Conservation (phyloP, 2,888 invertebrate species). For the Lacanobia wlatinum region DNA sequence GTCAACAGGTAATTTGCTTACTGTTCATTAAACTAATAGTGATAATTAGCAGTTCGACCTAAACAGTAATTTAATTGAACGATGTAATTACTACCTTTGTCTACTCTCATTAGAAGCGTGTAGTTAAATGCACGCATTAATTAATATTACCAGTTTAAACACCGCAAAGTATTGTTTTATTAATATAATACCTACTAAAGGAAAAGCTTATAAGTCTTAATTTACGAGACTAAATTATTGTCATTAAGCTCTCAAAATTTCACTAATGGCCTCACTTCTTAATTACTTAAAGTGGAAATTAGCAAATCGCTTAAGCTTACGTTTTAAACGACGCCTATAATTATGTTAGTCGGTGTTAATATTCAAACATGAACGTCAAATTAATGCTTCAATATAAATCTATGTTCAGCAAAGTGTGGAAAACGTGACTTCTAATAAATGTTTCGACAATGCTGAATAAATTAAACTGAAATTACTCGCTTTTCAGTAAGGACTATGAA, state of each 20-base stretch:
- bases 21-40: constrained; percentile 31
- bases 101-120: constrained; percentile 12
- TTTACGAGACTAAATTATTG: constrained; percentile 13
- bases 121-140: constrained; percentile 8
- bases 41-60: constrained; percentile 19
- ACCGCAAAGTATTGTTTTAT: constrained; percentile 5
- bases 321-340: constrained; percentile 31
- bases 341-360: constrained; percentile 49
- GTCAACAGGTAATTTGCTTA: constrained; percentile 18
- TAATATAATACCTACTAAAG: not conserved
- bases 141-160: not conserved
- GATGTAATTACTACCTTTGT: constrained; percentile 23
- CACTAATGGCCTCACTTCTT: constrained; percentile 24
- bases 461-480: constrained; percentile 41
- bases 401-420: constrained; percentile 42
- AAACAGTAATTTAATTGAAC: constrained; percentile 15
- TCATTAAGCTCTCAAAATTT: constrained; percentile 38
- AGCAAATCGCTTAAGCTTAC: constrained; percentile 46
- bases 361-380: constrained; percentile 53
- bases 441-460: constrained; percentile 40
- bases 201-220: constrained; percentile 9
- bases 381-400: constrained; percentile 46
- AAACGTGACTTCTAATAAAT: constrained; percentile 50
- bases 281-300: constrained; percentile 42
- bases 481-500: constrained; percentile 11